phyloP scores from a whole-genome alignment of 23 tunicate species.

The Styela plicata region DNA sequence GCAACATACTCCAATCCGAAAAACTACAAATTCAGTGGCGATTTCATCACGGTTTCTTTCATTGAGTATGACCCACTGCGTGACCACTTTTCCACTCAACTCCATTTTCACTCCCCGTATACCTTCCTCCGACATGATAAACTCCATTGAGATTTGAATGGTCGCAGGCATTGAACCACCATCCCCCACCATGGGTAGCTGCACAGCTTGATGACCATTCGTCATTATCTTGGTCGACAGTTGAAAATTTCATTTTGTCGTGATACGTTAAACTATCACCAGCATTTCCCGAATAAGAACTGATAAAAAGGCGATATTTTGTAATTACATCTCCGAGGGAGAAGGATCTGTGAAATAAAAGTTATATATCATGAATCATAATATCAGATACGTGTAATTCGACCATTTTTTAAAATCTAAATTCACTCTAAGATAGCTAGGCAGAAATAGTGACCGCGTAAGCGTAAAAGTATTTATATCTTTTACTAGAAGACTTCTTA shows the following conservation, averaged over 20 bases:
- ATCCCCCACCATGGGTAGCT: slow-evolving; percentile 26
- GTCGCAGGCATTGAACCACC: slow-evolving; percentile 37
- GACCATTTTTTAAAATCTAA: too few species aligned
- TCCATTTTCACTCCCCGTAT: slow-evolving; percentile 24
- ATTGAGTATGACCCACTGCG: slow-evolving; percentile 30
- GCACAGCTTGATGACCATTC: slow-evolving; percentile 16
- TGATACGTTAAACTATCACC: background rate
- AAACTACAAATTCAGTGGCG: too few species aligned
- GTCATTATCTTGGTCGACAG: slow-evolving; percentile 34
- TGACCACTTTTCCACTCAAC: slow-evolving; percentile 7
- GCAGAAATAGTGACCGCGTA: too few species aligned
- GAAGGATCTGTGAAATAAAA: too few species aligned
- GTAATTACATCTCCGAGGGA: background rate
- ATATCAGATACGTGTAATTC: too few species aligned
- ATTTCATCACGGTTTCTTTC: slow-evolving; percentile 31
- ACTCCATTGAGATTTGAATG: slow-evolving; percentile 20
- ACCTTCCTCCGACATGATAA: slow-evolving; percentile 18
- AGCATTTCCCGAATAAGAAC: background rate
- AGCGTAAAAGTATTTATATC: too few species aligned
- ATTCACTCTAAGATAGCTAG: too few species aligned
- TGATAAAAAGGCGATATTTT: background rate
- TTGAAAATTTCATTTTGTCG: slow-evolving; percentile 3
- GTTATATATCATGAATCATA: too few species aligned
- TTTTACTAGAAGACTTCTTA: too few species aligned
- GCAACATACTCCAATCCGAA: too few species aligned